Base-by-base conservation (phyloP, 2,113 vertebrate genomes). In the Cacatua alba region DNA sequence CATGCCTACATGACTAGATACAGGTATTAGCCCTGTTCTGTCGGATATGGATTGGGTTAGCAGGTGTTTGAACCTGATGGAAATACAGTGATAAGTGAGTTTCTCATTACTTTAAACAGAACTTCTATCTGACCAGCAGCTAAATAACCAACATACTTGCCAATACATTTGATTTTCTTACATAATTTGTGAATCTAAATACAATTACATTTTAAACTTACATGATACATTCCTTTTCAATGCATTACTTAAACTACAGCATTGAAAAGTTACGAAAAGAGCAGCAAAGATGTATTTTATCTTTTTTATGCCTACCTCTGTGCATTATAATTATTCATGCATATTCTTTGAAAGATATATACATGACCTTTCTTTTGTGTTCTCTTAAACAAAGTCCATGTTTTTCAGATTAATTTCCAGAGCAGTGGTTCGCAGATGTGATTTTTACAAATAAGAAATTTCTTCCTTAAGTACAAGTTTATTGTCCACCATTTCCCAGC, bases 61-160 rank as follows among this genome's bases (percentile, higher is more conserved):
- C 94, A 97, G 95, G 98, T 94, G 97, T 96, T 97, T 96, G 88
- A 97, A 97, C 98, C 98, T 98, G 98, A 98, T 98, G 98, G 95
- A 97, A 96, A 97, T 86, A 98, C 98, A 98, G 98, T 98, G 98
- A 98, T 98, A 98, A 98, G 98, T 98, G 98, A 98, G 98, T 98
- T 98, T 98, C 97, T 97, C 87, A 67, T 96, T 97, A 94, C 92
- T 96, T 97, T 95, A 95, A 98, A 96, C 5, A 92, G 86, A 95
- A 77, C 86, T 97, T 98, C 95, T 94, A 97, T 97, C 97, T 97
- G 97, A 97, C 92, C 98, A 98, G 98, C 98, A 98, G 98, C 98
- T 97, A 98, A 97, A 96, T 94, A 95, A 96, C 62, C 91, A 92
- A 79, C 63, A 86, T 77, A 51, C 86, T 96, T 97, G 94, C 96